Percentiles rank a stretch among this genome's conserved stretches.
phyloP scores from a whole-genome alignment of 2,888 invertebrate genomes.

The Parelbella ahira region DNA sequence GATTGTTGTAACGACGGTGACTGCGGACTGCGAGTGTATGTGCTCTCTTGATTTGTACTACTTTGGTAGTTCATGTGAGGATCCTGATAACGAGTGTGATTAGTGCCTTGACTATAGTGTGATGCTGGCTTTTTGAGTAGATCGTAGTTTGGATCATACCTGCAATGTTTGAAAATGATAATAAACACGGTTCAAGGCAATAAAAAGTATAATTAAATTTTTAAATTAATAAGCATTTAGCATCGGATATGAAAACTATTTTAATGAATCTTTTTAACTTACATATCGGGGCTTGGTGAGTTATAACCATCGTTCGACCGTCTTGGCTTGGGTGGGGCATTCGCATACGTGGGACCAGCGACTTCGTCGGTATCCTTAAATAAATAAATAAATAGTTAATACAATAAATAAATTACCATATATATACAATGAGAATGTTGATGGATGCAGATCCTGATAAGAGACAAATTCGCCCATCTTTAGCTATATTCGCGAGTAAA shows the following conservation, averaged over 20 bases:
- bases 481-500: too few species aligned
- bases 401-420: too few species aligned
- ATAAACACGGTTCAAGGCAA: too few species aligned
- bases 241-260: too few species aligned
- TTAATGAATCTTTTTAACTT: slow-evolving; percentile 40
- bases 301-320: slow-evolving; percentile 88
- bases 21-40: slow-evolving; percentile 75
- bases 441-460: too few species aligned
- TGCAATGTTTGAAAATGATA: slow-evolving; percentile 50
- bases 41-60: slow-evolving; percentile 64
- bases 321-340: slow-evolving; percentile 93
- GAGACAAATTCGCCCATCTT: too few species aligned
- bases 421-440: too few species aligned
- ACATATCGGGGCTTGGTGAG: slow-evolving; percentile 86
- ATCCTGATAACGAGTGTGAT: slow-evolving; percentile 63
- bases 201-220: too few species aligned
- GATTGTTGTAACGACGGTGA: slow-evolving; percentile 62
- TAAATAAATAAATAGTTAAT: too few species aligned
- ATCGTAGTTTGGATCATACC: slow-evolving; percentile 79
- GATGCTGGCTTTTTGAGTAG: slow-evolving; percentile 76
- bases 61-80: slow-evolving; percentile 62
- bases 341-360: slow-evolving; percentile 87
- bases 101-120: slow-evolving; percentile 71
- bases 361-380: slow-evolving; percentile 64
- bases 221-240: too few species aligned